Evolutionary conservation across 2,888 invertebrate genomes (phyloP), one percentile per base, ranked within the genome.

Genomic region (Patella pellucida): DNA sequence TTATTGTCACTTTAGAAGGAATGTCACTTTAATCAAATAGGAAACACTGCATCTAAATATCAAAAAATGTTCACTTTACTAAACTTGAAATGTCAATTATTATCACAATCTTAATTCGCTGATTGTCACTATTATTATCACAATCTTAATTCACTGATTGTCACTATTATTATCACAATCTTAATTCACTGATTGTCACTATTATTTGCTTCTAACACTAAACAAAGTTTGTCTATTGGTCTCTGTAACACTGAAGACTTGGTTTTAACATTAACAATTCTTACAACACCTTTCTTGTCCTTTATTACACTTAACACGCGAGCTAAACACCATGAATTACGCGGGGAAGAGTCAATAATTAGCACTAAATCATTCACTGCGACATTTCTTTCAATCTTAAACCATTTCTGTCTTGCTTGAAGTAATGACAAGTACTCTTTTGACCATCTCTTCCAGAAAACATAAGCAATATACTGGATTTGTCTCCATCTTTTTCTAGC

Each of bases 381-480:
- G n/a, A 52, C 16, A 56, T 72, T 56, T 27, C 31, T 51, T 27
- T 54, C 31, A 4, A 31, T 31, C 31, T 31, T 31, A 4, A 31
- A 4, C 79, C 75, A 78, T 31, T 76, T 78, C n/a, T 76, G 76
- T 54, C 79, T 52, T 69, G 72, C 68, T 27, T 79, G 79, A 2
- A 76, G 72, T 15, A 51, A 9, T 11, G 76, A 69, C 15, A 79
- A 19, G 70, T 78, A 78, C 62, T 76, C 76, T 14, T 69, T 68
- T 9, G 56, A 14, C 78, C 78, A 81, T 50, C 79, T 52, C n/a
- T 41, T 70, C 78, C 79, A 78, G 67, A 79, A 78, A 50, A 78
- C 27, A 67, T 79, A 70, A 16, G 82, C 73, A 9, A 56, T 81
- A 81, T n/a, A n/a, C 50, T 82, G 82, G 4, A 81, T 69, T 73